Evolutionary conservation across 2,888 invertebrate species (phyloP), one percentile per base, ranked within the genome.

Genomic region (Thereva nobilitata): DNA sequence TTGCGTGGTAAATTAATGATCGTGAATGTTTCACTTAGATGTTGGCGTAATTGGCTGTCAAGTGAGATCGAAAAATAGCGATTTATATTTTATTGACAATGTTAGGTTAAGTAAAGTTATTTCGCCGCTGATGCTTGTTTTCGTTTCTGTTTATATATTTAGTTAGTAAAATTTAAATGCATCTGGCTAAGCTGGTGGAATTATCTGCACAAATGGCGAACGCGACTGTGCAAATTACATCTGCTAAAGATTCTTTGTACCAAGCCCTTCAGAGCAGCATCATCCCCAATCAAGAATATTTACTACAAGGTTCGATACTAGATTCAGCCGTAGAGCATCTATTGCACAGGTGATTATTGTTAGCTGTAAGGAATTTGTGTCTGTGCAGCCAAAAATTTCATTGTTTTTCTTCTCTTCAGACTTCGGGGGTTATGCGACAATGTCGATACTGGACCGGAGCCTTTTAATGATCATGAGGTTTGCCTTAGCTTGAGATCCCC

Each of bases 401-500:
- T 35, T 9, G 37, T 9, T 34, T 10, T 38, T 50, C 42, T 45
- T 10, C 12, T 38, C 64, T 68, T 7, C 10, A 82, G 84, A 68
- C 82, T 97, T 9, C 86, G 95, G 73, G 97, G 97, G 1, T 84
- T 97, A 5, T 97, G 97, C 79, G 97, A 97, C 75, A 93, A 93
- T 82, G 92, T 93, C 1, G 93, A 95, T 75, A 89, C 89, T 61
- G 92, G 91, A 3, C 93, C 94, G 0, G 96, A 97, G 79, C 88
- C 90, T 0, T 97, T 97, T 79, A 89, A 93, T 76, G 97, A 97
- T 78, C 92, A 95, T 77, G 97, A 97, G 84, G 89, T 95, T 76
- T 95, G 92, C 78, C 91, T 93, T 74, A 91, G 90, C 69, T 84
- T 93, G 68, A 83, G 92, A 71, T 88, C 87, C 68, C 85, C 86